phyloP scores from a whole-genome alignment of 2,888 invertebrate species.

The Conus canariensis region DNA sequence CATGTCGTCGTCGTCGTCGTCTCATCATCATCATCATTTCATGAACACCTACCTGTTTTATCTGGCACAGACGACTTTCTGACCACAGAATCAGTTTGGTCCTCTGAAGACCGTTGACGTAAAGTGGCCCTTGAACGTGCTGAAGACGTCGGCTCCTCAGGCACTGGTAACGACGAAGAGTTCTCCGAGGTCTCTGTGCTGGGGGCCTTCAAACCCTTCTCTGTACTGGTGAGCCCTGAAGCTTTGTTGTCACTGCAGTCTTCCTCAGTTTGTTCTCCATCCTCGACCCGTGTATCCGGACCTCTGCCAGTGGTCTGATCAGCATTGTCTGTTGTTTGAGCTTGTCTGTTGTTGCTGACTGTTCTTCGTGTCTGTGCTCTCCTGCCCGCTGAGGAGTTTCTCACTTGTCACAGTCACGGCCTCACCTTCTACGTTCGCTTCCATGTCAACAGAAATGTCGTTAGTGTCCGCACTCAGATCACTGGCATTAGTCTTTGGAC shows the following conservation, averaged over 20 bases:
- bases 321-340: not conserved
- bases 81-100: not conserved
- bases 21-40: too few relatives aligned
- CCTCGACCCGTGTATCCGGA: too few relatives aligned
- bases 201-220: not conserved
- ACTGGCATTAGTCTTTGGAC: not conserved
- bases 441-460: not conserved
- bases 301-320: too few relatives aligned
- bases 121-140: not conserved
- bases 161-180: not conserved
- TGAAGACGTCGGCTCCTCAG: not conserved
- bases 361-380: not conserved
- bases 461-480: not conserved
- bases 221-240: not conserved
- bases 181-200: not conserved
- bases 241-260: not conserved
- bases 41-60: not conserved
- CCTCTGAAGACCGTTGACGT: not conserved
- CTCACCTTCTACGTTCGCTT: not conserved
- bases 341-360: not conserved
- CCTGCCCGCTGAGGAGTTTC: not conserved
- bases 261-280: not conserved
- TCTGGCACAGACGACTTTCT: not conserved
- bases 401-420: not conserved
- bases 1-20: too few relatives aligned